Base-by-base conservation (phyloP, 2,888 invertebrate species). In the Nyleta sp. region DNA sequence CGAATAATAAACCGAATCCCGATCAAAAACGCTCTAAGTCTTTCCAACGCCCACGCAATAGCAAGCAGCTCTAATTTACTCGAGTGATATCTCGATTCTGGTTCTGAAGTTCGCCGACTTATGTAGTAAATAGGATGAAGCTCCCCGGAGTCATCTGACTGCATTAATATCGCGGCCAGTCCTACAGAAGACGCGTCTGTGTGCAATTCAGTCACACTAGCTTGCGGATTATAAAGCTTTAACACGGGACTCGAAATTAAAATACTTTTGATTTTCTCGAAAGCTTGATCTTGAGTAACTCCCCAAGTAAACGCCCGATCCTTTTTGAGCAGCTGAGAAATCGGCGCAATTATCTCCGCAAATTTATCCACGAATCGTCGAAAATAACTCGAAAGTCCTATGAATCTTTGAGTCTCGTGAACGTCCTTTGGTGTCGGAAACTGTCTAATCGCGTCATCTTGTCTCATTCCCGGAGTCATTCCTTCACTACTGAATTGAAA, bases 1-100 rank as follows among this genome's bases (percentile, higher is more conserved):
- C 53, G 5, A 28, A 68, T 28, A 6, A 20, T 35, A 8, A 68
- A 70, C 8, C 50, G 13, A 0, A 62, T 15, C 4, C 10, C 8
- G 0, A 70, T 48, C 11, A 70, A 20, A 20, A 75, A 64, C 11
- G 22, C 33, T 1, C 70, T 28, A 10, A 73, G 84, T 81, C 22
- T 79, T 80, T 6, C 80, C 46, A 65, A 11, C 2, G 28, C 2
- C 28, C 28, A 28, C 1, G 28, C 28, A 28, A 28, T 28, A 5
- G 28, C 28, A 28, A 28, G 28, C 5, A 28, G 10, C 28, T 28
- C 28, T 1, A 28, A 10, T 5, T 28, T 50, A 6, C 33, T 46
- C 5, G 28, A 28, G n/a, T 62, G 62, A 50, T 62, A 62, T 1
- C 15, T 1, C 2, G 42, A 4, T n/a, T 59, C 59, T 2, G 11